These are phyloP conservation scores for Cricetomys ansorgei DNA, from an alignment of 2,113 vertebrate species.

Conservation along the genomic window DNA sequence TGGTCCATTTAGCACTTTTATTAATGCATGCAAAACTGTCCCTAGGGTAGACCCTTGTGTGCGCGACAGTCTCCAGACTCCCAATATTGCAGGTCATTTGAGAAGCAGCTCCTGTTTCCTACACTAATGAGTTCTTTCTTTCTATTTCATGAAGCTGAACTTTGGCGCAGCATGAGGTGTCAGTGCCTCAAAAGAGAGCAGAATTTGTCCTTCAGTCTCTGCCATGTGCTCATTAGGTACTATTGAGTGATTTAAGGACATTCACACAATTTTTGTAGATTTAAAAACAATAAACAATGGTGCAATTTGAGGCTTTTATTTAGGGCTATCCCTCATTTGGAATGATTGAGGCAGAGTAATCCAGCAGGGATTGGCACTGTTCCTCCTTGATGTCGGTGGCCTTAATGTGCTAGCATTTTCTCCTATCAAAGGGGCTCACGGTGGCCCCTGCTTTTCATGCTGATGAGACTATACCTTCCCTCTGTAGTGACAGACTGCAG, in stretches of 20 bases:
- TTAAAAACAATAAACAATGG: neutral
- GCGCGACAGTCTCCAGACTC: slow-evolving; percentile 72
- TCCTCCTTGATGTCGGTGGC: slow-evolving; percentile 4
- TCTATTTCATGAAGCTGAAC: neutral
- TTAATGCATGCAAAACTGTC: slow-evolving; percentile 65
- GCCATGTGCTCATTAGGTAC: neutral
- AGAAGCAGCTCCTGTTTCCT: slow-evolving; percentile 15
- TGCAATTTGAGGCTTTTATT: neutral
- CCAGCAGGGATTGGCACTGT: neutral
- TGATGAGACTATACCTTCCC: neutral
- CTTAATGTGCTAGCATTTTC: slow-evolving; percentile 39
- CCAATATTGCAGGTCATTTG: slow-evolving; percentile 23
- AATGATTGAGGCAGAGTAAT: neutral
- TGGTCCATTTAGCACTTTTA: slow-evolving; percentile 72
- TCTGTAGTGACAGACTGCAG: slow-evolving; percentile 11
- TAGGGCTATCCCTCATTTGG: neutral
- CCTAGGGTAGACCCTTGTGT: slow-evolving; percentile 56
- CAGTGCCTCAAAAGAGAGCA: neutral
- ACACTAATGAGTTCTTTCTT: slow-evolving; percentile 26
- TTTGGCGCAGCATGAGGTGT: neutral
- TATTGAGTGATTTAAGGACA: neutral
- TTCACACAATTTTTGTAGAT: neutral
- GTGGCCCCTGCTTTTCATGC: slow-evolving; percentile 34
- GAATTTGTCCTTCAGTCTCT: neutral
- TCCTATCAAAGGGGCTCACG: neutral